Evolutionary conservation across 1,140 invertebrate species (phyloP).

Genomic region (Neodiprion pinetum): DNA sequence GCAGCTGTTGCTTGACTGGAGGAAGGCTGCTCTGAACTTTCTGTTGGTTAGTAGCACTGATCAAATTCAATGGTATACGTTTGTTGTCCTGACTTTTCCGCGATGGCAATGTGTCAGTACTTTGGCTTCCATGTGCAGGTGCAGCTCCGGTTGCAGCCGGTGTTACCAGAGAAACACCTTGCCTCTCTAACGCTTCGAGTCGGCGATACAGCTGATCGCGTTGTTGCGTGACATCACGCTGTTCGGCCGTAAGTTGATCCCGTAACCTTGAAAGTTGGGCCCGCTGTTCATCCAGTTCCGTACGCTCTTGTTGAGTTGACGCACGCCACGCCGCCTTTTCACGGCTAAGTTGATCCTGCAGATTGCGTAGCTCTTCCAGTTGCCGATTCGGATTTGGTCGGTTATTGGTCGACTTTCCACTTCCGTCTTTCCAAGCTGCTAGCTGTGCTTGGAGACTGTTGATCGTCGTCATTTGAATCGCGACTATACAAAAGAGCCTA

Average conservation of each 20-base stretch:
- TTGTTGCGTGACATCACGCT: slow-evolving; percentile 85
- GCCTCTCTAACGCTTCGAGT: slow-evolving; percentile 77
- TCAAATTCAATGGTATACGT: slow-evolving; percentile 74
- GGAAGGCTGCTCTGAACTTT: slow-evolving; percentile 68
- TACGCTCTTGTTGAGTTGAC: slow-evolving; percentile 68
- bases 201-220: slow-evolving; percentile 85
- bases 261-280: slow-evolving; percentile 66
- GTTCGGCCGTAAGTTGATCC: slow-evolving; percentile 75
- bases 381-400: slow-evolving; percentile 66
- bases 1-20: slow-evolving; percentile 82
- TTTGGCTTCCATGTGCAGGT: slow-evolving; percentile 33
- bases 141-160: slow-evolving; percentile 50
- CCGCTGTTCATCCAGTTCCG: slow-evolving; percentile 72
- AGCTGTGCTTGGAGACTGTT: slow-evolving; percentile 76
- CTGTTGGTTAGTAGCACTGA: slow-evolving; percentile 84
- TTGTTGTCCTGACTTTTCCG: slow-evolving; percentile 48
- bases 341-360: slow-evolving; percentile 79
- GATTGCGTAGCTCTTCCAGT: slow-evolving; percentile 75
- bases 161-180: slow-evolving; percentile 66
- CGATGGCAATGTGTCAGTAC: slow-evolving; percentile 40
- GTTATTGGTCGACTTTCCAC: slow-evolving; percentile 65
- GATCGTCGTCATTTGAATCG: slow-evolving; percentile 85
- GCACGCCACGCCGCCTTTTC: slow-evolving; percentile 81
- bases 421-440: slow-evolving; percentile 60
- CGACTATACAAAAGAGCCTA: slow-evolving; percentile 82